Evolutionary conservation across 2,113 vertebrate genomes (phyloP), one percentile per base, ranked within the genome.

Genomic region (Emydura subglobosa): DNA sequence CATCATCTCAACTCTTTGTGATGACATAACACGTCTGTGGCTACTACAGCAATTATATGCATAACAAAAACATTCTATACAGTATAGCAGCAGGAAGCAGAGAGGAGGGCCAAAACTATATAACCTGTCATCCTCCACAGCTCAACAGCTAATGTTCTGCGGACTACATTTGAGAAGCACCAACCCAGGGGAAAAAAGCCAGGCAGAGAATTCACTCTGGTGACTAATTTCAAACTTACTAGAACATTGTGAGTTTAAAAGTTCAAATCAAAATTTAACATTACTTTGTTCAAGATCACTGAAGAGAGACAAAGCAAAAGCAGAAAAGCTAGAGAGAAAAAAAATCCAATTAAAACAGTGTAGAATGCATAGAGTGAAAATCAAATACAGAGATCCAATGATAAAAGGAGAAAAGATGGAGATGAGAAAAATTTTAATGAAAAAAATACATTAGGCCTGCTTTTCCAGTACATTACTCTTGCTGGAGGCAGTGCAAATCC

Each of bases 51-150:
- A 10, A 90, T 79, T 59, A 89, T 25, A 79, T 44, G 84, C 42
- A 95, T 82, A 83, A 49, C 79, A 92, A 97, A 91, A 87, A 0
- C n/a, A 4, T 94, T 85, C 19, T 79, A 19, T 79, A 59, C 50
- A 85, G 65, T 65, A 49, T 14, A 79, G 6, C 2, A 90, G 10
- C 6, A 85, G 11, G 83, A 89, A 88, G 42, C 94, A 22, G 27
- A 83, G 19, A 85, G 13, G 0, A 7, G 72, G 47, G 65, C 79
- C 61, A 83, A 0, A 19, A n/a, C 81, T 86, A 72, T 81, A 61
- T 74, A 85, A 92, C 88, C 11, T 74, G 8, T 19, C 50, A 4
- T 4, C 29, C 88, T 85, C 51, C 83, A 50, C 8, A 76, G 85
- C 42, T 8, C 10, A 79, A 10, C 78, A 90, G 16, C 27, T 14